Percentiles rank a stretch among this genome's conserved stretches.
phyloP scores from a whole-genome alignment of 2,888 invertebrate genomes.

The Polydrusus cervinus region DNA sequence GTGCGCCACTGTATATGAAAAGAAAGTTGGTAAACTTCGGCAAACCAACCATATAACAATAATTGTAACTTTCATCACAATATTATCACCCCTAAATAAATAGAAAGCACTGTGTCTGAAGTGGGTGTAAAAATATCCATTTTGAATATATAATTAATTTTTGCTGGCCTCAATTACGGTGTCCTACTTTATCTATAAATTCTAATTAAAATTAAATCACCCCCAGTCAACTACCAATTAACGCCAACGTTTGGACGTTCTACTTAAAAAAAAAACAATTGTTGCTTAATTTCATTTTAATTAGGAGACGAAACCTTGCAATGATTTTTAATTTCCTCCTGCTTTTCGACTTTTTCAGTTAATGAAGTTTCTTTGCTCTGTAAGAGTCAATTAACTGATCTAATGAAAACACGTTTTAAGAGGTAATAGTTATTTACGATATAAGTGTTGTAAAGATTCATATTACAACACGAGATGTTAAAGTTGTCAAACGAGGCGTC shows the following conservation, averaged over 20 bases:
- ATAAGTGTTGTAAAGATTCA: too few species aligned
- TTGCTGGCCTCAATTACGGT: background rate
- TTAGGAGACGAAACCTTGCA: background rate
- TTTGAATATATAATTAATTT: conserved; percentile 3
- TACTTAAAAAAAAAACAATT: background rate
- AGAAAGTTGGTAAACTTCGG: too few species aligned
- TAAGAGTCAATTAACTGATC: too few species aligned
- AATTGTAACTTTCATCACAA: too few species aligned
- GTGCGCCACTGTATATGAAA: too few species aligned
- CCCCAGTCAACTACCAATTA: conserved; percentile 24
- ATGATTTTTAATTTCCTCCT: conserved; percentile 1
- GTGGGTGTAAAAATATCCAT: background rate
- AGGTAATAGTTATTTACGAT: too few species aligned
- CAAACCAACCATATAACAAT: too few species aligned
- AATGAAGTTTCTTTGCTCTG: background rate
- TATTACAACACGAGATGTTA: too few species aligned
- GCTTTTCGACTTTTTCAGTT: background rate
- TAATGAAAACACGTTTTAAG: too few species aligned
- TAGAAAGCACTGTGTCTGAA: too few species aligned
- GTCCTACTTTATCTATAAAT: conserved; percentile 31
- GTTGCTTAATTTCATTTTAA: background rate
- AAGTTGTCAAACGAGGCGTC: too few species aligned
- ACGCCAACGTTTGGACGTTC: background rate
- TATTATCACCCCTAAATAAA: too few species aligned
- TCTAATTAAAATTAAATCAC: conserved; percentile 33